Percentiles rank a stretch among this genome's conserved stretches.
phyloP scores from a whole-genome alignment of 2,113 vertebrate species.

The Amblyornis subalaris region DNA sequence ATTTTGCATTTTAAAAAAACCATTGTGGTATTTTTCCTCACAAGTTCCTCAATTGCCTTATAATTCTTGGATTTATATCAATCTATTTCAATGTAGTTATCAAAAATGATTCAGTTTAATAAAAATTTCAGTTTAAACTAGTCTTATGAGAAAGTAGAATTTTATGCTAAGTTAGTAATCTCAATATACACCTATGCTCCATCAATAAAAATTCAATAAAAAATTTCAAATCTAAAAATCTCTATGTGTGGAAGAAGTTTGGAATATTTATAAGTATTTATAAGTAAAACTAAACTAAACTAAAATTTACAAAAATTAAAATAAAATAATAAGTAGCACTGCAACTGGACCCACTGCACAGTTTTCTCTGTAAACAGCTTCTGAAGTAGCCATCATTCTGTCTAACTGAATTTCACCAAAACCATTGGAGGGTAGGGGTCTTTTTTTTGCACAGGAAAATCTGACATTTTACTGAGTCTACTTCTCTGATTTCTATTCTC shows the following conservation, averaged over 20 bases:
- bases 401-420: background rate
- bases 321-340: background rate
- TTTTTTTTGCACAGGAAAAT: background rate
- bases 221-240: background rate
- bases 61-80: background rate
- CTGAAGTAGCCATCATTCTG: background rate
- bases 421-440: rapidly evolving
- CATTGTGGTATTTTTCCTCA: background rate
- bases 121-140: background rate
- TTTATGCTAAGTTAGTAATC: background rate
- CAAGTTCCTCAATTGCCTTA: background rate
- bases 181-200: rapidly evolving
- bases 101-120: background rate
- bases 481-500: background rate
- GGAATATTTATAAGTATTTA: background rate
- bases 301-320: background rate
- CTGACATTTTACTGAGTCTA: background rate
- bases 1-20: background rate
- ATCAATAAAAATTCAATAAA: background rate
- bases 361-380: background rate
- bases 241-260: background rate
- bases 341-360: background rate
- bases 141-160: background rate
- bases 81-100: background rate
- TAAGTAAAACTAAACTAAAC: background rate